Conservation (phyloP, 2,888 invertebrate species). For the Desoria tigrina region DNA sequence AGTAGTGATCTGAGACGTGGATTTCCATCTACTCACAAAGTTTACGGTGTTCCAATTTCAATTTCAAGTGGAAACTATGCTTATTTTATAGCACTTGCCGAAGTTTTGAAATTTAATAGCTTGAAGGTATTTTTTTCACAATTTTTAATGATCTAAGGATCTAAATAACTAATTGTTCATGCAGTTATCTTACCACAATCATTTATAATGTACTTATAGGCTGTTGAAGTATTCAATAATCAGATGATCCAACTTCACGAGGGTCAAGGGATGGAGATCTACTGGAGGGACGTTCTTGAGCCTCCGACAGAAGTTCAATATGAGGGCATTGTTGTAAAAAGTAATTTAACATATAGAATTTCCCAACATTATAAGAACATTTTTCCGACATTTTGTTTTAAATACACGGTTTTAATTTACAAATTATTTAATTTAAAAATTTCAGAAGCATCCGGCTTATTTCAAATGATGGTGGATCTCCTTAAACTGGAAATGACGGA, state of each 20-base stretch:
- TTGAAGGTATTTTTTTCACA: not conserved
- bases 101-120: not conserved
- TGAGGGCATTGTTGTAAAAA: constrained; percentile 9
- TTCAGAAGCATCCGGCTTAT: not conserved
- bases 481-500: not conserved
- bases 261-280: constrained; percentile 10
- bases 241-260: not conserved
- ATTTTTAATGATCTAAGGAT: too few species aligned
- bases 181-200: too few species aligned
- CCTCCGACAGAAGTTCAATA: not conserved
- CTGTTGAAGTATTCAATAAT: not conserved
- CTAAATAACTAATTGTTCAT: too few species aligned
- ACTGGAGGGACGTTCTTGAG: constrained; percentile 1
- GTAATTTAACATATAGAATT: constrained; percentile 7
- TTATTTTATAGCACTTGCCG: not conserved
- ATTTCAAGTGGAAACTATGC: not conserved
- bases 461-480: constrained; percentile 1
- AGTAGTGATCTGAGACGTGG: not conserved
- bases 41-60: not conserved
- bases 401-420: too few species aligned
- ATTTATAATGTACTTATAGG: too few species aligned
- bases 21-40: constrained; percentile 1
- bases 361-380: too few species aligned
- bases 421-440: not conserved
- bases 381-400: too few species aligned